Percentiles rank a stretch among this genome's conserved stretches.
Conservation (phyloP, 64 coral and sea anemone species). For the Stylophora pistillata region DNA sequence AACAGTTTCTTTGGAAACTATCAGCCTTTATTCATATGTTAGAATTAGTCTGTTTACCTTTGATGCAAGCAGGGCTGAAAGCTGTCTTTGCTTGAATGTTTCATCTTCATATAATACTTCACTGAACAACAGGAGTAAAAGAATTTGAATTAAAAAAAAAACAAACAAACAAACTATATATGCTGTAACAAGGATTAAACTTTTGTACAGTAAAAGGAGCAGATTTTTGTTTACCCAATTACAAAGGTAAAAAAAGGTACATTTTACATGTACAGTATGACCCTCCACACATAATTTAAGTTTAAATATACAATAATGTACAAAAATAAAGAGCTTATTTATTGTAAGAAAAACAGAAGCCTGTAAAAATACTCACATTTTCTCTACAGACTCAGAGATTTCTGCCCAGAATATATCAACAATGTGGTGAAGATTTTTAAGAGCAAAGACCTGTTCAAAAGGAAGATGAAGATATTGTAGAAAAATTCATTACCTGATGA, state of each 20-base stretch:
- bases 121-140: slow-evolving; percentile 9
- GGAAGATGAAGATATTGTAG: slow-evolving; percentile 1
- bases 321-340: no score
- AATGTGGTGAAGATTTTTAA: slow-evolving; percentile 87
- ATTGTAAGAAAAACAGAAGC: no score
- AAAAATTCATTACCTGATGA: no score
- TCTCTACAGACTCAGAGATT: slow-evolving; percentile 96
- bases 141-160: neutral
- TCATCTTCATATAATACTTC: slow-evolving; percentile 99
- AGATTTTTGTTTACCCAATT: neutral
- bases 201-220: neutral
- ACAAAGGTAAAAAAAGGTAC: no score
- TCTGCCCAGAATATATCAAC: slow-evolving; percentile 99
- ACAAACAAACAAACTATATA: neutral
- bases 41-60: no score
- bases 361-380: slow-evolving; percentile 77
- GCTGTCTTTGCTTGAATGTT: slow-evolving; percentile 85
- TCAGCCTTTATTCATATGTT: no score
- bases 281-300: neutral
- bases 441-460: slow-evolving; percentile 89
- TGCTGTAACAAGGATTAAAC: neutral
- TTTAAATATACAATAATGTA: neutral
- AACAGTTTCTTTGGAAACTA: no score
- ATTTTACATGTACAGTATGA: neutral
- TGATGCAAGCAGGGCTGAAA: slow-evolving; percentile 93